Conservation (phyloP, 1,140 invertebrate species). For the Cotesia glomerata region DNA sequence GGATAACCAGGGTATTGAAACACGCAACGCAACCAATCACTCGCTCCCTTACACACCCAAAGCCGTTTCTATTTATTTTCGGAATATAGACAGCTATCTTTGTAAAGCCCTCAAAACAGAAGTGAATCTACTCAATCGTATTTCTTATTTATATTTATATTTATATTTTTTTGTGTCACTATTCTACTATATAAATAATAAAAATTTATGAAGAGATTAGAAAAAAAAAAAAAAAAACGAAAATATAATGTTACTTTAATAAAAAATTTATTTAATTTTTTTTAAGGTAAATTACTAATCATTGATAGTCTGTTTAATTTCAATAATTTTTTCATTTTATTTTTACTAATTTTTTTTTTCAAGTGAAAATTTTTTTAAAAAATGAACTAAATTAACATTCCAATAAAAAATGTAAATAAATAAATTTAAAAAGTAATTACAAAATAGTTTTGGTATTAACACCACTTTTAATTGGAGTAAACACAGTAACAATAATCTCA, state of each 20-base stretch:
- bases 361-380: too few relatives aligned
- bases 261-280: background rate
- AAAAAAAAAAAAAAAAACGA: background rate
- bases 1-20: slow-evolving; percentile 25
- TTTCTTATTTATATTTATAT: slow-evolving; percentile 5
- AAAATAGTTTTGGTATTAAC: too few relatives aligned
- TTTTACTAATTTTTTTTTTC: too few relatives aligned
- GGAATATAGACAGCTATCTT: slow-evolving; percentile 33
- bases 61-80: slow-evolving; percentile 39
- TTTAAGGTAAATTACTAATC: too few relatives aligned
- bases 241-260: background rate
- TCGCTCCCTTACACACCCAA: slow-evolving; percentile 19
- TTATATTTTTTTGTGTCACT: background rate
- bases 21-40: slow-evolving; percentile 36
- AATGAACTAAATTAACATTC: too few relatives aligned
- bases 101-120: slow-evolving; percentile 35
- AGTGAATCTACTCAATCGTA: slow-evolving; percentile 26
- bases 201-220: background rate
- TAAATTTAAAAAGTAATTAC: too few relatives aligned
- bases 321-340: background rate
- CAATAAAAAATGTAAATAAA: too few relatives aligned
- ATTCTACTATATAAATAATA: slow-evolving; percentile 4
- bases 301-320: too few relatives aligned
- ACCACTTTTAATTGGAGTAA: too few relatives aligned
- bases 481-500: too few relatives aligned